phyloP scores from a whole-genome alignment of 2,113 vertebrate genomes.

The Ancistrus triradiatus region DNA sequence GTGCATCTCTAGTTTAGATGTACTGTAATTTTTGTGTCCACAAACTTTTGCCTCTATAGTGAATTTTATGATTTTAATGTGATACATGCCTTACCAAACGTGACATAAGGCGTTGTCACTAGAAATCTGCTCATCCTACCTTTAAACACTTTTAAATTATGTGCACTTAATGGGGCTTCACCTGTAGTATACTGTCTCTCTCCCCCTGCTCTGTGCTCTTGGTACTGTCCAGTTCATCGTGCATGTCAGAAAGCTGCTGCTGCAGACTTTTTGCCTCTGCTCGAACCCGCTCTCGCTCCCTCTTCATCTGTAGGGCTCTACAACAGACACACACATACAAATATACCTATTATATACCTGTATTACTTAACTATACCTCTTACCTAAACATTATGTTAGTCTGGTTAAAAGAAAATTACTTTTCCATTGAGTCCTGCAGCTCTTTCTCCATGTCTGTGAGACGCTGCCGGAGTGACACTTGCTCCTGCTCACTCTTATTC shows the following conservation, averaged over 20 bases:
- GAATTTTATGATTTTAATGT: too few species aligned
- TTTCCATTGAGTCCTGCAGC: slow-evolving; percentile 76
- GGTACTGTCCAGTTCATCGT: slow-evolving; percentile 85
- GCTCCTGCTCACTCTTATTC: slow-evolving; percentile 69
- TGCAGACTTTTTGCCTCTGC: slow-evolving; percentile 88
- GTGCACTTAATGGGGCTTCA: slow-evolving; percentile 49
- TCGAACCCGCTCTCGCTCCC: slow-evolving; percentile 81
- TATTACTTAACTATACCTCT: background rate
- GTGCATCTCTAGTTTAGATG: too few species aligned
- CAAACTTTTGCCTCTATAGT: too few species aligned
- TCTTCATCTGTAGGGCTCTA: slow-evolving; percentile 84
- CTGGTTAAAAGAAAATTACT: slow-evolving; percentile 60
- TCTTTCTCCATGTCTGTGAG: slow-evolving; percentile 76
- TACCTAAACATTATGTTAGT: too few species aligned
- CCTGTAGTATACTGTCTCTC: slow-evolving; percentile 73
- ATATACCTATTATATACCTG: background rate
- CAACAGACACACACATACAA: slow-evolving; percentile 9
- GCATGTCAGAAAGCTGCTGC: slow-evolving; percentile 96
- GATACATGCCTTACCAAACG: too few species aligned
- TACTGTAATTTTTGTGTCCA: too few species aligned
- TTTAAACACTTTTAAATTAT: too few species aligned
- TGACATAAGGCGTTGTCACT: too few species aligned
- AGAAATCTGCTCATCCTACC: too few species aligned
- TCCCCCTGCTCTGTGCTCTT: slow-evolving; percentile 62
- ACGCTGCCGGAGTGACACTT: slow-evolving; percentile 64